Base-by-base conservation (phyloP, 1,140 invertebrate species). In the Tetragonula clypearis region DNA sequence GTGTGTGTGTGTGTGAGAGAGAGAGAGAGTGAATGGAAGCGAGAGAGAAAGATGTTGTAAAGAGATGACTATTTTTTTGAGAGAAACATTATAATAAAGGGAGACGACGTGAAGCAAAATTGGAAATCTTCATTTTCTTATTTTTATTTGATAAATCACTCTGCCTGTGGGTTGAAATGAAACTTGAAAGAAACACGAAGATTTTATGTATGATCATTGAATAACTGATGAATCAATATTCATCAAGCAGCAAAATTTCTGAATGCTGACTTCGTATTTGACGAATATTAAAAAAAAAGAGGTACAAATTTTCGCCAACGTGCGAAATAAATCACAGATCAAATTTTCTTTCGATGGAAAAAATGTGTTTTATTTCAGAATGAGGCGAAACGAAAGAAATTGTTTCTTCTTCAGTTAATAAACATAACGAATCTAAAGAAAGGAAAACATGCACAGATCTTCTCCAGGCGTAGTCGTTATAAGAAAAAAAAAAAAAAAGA, bases 31-130 rank as follows among this genome's bases (percentile, higher is more conserved):
- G 41, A 66, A 49, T 49, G 41, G 8, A 49, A 49, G 30, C 12
- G 62, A 19, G 53, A 74, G 53, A 58, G n/a, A 83, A 12, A 78
- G 9, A 65, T n/a, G 14, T 77, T 84, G 26, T 69, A 84, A 84
- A 79, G 82, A 84, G 77, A 84, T 84, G 55, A 84, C 82, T 84
- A 84, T 84, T 84, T 84, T 84, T 73, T 79, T 72, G 21, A 60
- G 56, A 41, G 41, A 77, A 69, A 77, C 21, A n/a, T 35, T 19
- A 23, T 65, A 55, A 19, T 55, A 78, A 23, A 58, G 55, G 4
- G 21, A 26, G 60, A 69, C n/a, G 55, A 35, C 12, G 35, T 35
- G 35, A 74, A 82, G 55, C 21, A 26, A 73, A 9, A 81, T 73
- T 55, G 79, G 49, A 15, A 76, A 35, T 55, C 56, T 80, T 35